A percentile compares a stretch with the other conserved stretches of the same genome.
Conservation (phyloP, 2,888 invertebrate genomes). For the Prosopocoilus inquinatus region DNA sequence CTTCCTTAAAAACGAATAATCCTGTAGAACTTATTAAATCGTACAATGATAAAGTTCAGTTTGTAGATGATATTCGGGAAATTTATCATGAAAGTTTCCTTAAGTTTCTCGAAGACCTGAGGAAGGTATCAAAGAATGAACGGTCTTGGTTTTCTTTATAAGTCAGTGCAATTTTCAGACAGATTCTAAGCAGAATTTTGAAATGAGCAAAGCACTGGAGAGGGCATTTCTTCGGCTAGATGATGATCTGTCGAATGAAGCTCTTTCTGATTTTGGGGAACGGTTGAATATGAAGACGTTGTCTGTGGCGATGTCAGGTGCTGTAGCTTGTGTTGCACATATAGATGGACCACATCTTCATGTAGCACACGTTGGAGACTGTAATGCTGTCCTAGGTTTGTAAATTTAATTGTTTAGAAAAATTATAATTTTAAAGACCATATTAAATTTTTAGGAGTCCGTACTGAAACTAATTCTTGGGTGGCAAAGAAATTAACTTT, state of each 20-base stretch:
- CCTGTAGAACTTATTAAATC: constrained; percentile 53
- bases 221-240: constrained; percentile 83
- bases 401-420: not conserved
- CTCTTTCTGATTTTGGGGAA: constrained; percentile 53
- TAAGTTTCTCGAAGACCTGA: constrained; percentile 63
- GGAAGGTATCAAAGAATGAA: constrained; percentile 35
- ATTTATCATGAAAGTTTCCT: constrained; percentile 72
- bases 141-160: constrained; percentile 1
- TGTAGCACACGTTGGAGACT: constrained; percentile 91
- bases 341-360: constrained; percentile 84
- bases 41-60: constrained; percentile 64
- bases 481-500: constrained; percentile 73
- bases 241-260: constrained; percentile 79
- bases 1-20: constrained; percentile 35
- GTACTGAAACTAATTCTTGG: constrained; percentile 73
- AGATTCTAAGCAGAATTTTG: constrained; percentile 45
- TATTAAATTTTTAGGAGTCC: constrained; percentile 61
- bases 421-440: not conserved
- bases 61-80: constrained; percentile 70
- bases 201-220: constrained; percentile 67
- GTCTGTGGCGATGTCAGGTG: constrained; percentile 87
- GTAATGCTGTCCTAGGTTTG: constrained; percentile 70
- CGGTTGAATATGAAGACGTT: constrained; percentile 64
- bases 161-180: constrained; percentile 28
- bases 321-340: constrained; percentile 87